Evolutionary conservation across 2,888 invertebrate genomes (phyloP).

Genomic region (Drosophila parthenogenetica): DNA sequence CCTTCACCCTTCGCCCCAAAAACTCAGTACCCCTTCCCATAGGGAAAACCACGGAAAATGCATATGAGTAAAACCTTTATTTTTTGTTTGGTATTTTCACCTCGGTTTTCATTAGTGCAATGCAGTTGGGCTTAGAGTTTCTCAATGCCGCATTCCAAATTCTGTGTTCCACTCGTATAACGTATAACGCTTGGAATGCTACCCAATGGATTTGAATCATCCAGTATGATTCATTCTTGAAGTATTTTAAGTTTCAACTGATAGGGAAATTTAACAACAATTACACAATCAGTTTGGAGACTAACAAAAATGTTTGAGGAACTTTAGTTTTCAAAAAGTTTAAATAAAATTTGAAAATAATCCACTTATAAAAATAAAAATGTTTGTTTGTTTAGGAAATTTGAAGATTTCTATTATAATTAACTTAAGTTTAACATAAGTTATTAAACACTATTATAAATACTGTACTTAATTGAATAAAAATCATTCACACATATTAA

Average conservation of each 20-base stretch:
- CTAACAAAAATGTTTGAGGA: too few species aligned
- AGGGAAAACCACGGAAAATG: constrained; percentile 19
- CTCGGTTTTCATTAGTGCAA: constrained; percentile 65
- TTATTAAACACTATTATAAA: too few species aligned
- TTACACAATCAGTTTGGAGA: too few species aligned
- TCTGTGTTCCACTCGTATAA: constrained; percentile 1
- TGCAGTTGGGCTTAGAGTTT: constrained; percentile 51
- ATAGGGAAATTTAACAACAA: too few species aligned
- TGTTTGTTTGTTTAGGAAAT: too few species aligned
- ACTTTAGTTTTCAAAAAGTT: too few species aligned
- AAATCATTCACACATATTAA: neutral
- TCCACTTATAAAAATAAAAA: too few species aligned
- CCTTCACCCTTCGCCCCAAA: neutral
- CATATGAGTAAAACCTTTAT: constrained; percentile 29
- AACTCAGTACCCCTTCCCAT: neutral
- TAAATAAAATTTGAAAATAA: too few species aligned
- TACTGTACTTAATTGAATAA: neutral
- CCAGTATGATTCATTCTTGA: too few species aligned
- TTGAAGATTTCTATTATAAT: too few species aligned
- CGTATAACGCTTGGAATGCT: neutral
- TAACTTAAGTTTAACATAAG: too few species aligned
- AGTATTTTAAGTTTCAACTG: too few species aligned
- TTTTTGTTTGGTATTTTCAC: constrained; percentile 27
- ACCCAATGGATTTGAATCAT: constrained; percentile 2
- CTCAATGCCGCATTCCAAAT: constrained; percentile 5